Evolutionary conservation across 2,113 vertebrate genomes (phyloP), one percentile per base, ranked within the genome.

Genomic region (Leptosomus discolor): DNA sequence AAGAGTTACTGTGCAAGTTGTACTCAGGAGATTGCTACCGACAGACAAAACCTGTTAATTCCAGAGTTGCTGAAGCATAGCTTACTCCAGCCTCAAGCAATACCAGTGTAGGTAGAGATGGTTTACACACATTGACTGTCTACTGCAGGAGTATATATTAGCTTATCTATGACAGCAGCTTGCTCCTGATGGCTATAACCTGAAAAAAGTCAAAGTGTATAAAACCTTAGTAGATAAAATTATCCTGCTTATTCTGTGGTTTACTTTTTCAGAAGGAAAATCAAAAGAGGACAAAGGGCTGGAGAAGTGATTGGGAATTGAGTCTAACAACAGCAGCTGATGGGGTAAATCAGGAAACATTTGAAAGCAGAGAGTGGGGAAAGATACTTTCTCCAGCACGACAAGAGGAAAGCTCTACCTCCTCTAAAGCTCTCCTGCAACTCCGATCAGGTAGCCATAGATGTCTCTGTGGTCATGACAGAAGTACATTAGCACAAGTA

Each of bases 31-130:
- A 97, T 93, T 4, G 15, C 69, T 92, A 58, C n/a, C 88, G 95
- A 96, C 95, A 95, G 95, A 91, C 91, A 97, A 95, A 97, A 96
- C 86, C 95, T 92, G 94, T 90, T 97, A 95, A 94, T 94, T 85
- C 96, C 85, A 61, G 90, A 95, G 92, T 4, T 85, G 70, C 94
- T 96, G 93, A 96, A 96, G 96, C 96, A 73, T 79, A 65, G 85
- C 88, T 96, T 92, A 92, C 90, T 93, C 45, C 92, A 92, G 96
- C 96, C 96, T 95, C 74, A 23, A 90, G 96, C 96, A 92, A 88
- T 82, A 97, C 81, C 70, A 76, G 81, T 29, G 67, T 69, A 96
- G 85, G 93, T 88, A 90, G 81, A 70, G 92, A 92, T 85, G 85
- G 94, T 95, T 97, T 97, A 94, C 90, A 95, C 2, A 0, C 96